These are phyloP conservation scores for Chaenocephalus aceratus DNA, from an alignment of 2,113 vertebrate genomes.

Conservation along the genomic window DNA sequence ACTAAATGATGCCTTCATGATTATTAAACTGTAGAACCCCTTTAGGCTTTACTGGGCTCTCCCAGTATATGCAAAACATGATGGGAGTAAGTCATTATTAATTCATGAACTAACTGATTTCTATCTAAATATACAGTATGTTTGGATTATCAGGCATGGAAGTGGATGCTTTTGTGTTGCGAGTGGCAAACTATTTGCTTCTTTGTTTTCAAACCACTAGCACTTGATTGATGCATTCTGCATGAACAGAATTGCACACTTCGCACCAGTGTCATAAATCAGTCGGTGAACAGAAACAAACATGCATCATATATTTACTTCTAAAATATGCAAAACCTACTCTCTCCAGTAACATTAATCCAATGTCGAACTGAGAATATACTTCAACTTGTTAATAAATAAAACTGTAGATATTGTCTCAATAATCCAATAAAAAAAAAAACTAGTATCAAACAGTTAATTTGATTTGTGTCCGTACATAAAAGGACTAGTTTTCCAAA, in stretches of 20 bases:
- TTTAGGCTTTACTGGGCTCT: constrained; percentile 14
- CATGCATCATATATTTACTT: not conserved
- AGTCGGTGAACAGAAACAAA: not conserved
- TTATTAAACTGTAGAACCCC: constrained; percentile 6
- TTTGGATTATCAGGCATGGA: not conserved
- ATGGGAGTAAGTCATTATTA: constrained; percentile 14
- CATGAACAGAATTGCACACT: not conserved
- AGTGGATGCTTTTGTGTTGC: not conserved
- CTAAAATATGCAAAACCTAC: not conserved
- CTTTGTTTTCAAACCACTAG: not conserved
- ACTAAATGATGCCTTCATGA: constrained; percentile 1
- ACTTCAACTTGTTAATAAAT: not conserved
- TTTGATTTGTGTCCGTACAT: not conserved
- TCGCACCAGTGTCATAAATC: not conserved
- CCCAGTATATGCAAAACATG: constrained; percentile 10
- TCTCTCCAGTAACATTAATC: not conserved
- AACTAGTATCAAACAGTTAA: not conserved
- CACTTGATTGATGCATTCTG: not conserved
- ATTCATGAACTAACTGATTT: constrained; percentile 35
- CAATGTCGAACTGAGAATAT: not conserved
- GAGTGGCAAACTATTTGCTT: not conserved
- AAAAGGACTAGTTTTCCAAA: not conserved
- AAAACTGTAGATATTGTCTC: not conserved
- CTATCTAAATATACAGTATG: constrained; percentile 6
- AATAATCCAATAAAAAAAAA: not conserved